Evolutionary conservation across 2,113 vertebrate genomes (phyloP).

Genomic region (Perognathus longimembris): DNA sequence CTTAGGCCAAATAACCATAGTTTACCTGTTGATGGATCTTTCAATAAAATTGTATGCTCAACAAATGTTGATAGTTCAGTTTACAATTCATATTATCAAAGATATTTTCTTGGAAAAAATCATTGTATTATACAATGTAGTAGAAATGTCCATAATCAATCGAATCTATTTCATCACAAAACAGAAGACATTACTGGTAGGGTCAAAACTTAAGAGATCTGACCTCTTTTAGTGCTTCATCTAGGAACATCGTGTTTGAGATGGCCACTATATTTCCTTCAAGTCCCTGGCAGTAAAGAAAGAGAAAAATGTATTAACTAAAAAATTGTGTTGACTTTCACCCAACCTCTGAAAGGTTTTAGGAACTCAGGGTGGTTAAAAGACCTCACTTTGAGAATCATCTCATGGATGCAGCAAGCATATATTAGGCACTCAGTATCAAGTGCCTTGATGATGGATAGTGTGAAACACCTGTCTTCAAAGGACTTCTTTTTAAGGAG

Average conservation of each 20-base stretch:
- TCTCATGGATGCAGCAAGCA: background rate
- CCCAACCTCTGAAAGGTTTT: background rate
- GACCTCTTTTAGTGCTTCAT: background rate
- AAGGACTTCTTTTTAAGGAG: background rate
- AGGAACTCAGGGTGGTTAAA: background rate
- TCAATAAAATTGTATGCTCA: background rate
- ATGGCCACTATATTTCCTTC: background rate
- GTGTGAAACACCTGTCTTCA: too few species aligned
- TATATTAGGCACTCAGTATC: background rate
- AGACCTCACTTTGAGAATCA: background rate
- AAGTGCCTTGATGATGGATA: too few species aligned
- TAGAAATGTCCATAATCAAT: background rate
- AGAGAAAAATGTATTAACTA: background rate
- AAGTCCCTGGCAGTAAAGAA: background rate
- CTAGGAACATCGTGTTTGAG: background rate
- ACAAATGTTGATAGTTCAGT: background rate
- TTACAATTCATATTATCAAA: constrained; percentile 23
- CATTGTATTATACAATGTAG: background rate
- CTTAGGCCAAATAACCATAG: too few species aligned
- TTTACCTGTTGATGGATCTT: background rate
- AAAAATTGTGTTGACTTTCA: constrained; percentile 22
- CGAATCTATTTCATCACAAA: background rate
- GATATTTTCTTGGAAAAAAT: background rate
- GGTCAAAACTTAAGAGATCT: constrained; percentile 7
- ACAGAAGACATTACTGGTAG: background rate